phyloP scores from a whole-genome alignment of 2,888 invertebrate genomes.

The Empis livida region DNA sequence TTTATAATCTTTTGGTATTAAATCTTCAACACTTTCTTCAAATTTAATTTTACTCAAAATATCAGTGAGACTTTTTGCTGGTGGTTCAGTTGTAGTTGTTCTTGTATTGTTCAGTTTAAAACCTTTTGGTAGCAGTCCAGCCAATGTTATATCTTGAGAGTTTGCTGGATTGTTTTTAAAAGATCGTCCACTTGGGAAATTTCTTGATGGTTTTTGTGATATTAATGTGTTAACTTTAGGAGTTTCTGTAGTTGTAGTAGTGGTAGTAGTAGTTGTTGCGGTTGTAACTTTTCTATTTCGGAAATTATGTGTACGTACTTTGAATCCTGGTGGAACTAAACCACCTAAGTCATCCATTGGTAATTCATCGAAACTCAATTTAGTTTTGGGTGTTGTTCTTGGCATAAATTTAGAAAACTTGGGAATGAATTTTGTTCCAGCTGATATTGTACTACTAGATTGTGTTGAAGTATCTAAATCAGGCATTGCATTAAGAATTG shows the following conservation, averaged over 20 bases:
- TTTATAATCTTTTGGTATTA: conserved; percentile 44
- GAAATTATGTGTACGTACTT: conserved; percentile 39
- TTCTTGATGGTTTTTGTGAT: conserved; percentile 28
- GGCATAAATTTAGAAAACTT: conserved; percentile 54
- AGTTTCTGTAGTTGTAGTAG: conserved; percentile 16
- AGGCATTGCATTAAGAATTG: conserved; percentile 52
- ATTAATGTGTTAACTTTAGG: neutral
- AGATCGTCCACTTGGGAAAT: conserved; percentile 35
- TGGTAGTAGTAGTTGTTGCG: conserved; percentile 30
- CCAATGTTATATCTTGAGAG: conserved; percentile 40
- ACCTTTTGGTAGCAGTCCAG: conserved; percentile 44
- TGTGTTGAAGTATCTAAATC: conserved; percentile 21
- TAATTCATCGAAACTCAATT: conserved; percentile 38
- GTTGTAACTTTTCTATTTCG: conserved; percentile 43
- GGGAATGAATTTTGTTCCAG: conserved; percentile 44
- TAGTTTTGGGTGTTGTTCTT: conserved; percentile 30
- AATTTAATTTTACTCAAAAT: conserved; percentile 28
- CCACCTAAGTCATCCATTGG: conserved; percentile 42
- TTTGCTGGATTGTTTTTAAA: conserved; percentile 44
- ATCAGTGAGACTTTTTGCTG: conserved; percentile 17
- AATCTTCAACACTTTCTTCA: conserved; percentile 17
- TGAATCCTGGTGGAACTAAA: conserved; percentile 51
- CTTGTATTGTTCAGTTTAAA: conserved; percentile 43
- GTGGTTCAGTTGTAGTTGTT: conserved; percentile 8
- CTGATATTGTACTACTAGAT: conserved; percentile 29